Conservation (phyloP, 1,140 invertebrate species). For the Laupala kohalensis region DNA sequence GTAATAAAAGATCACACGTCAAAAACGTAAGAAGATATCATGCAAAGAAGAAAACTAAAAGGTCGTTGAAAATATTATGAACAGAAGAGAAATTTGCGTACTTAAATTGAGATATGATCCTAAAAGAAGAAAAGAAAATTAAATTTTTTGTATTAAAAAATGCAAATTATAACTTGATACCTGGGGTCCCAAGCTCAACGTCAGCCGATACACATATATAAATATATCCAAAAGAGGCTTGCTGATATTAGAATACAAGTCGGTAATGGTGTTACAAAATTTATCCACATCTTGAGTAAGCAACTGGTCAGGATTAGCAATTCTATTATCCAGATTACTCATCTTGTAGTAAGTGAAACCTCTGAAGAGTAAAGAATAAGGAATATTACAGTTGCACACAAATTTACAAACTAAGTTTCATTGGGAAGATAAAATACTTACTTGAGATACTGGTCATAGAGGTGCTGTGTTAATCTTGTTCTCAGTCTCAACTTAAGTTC, state of each 20-base stretch:
- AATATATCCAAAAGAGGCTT: slow-evolving; percentile 91
- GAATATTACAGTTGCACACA: no score
- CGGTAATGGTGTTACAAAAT: slow-evolving; percentile 88
- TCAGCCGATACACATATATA: slow-evolving; percentile 84
- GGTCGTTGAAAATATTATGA: no score
- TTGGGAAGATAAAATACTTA: slow-evolving; percentile 36
- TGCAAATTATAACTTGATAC: slow-evolving; percentile 37
- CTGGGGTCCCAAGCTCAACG: slow-evolving; percentile 64
- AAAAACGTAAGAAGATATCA: no score
- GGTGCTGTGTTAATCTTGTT: slow-evolving; percentile 71
- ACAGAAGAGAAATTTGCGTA: no score
- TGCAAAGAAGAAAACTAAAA: no score
- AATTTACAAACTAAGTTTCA: background rate
- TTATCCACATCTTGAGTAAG: slow-evolving; percentile 94
- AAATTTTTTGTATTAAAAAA: background rate
- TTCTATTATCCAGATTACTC: slow-evolving; percentile 85
- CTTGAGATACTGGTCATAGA: slow-evolving; percentile 88
- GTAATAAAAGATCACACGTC: no score
- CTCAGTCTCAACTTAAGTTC: slow-evolving; percentile 84
- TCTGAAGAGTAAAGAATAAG: slow-evolving; percentile 40
- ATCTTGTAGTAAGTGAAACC: slow-evolving; percentile 96
- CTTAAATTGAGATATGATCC: background rate
- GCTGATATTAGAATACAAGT: slow-evolving; percentile 93
- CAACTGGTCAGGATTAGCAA: slow-evolving; percentile 92
- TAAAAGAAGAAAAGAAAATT: background rate